Conservation (phyloP, 2,888 invertebrate species). For the Watsonalla binaria region DNA sequence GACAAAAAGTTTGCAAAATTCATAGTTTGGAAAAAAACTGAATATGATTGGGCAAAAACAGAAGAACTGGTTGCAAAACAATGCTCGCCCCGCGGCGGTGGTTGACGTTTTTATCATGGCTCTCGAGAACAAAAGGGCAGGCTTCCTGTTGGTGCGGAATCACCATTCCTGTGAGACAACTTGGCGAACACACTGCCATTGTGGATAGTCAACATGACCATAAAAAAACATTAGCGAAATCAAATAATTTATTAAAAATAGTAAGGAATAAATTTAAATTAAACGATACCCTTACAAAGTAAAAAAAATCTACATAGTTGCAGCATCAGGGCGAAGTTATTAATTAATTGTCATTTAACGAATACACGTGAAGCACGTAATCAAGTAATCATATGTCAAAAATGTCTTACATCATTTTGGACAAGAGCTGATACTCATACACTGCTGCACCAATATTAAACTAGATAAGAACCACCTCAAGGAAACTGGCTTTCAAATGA, state of each 20-base stretch:
- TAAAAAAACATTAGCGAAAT: neutral
- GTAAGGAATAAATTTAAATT: no score
- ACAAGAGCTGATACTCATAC: no score
- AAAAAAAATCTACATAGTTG: no score
- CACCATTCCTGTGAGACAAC: slow-evolving; percentile 70
- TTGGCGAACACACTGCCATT: slow-evolving; percentile 34
- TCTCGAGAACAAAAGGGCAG: slow-evolving; percentile 71
- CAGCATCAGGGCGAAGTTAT: no score
- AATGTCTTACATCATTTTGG: no score
- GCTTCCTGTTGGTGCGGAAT: slow-evolving; percentile 75
- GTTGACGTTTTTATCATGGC: slow-evolving; percentile 78
- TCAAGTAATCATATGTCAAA: no score
- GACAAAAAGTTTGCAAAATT: neutral
- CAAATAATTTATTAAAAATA: neutral
- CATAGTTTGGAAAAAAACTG: neutral
- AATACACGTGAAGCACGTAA: no score
- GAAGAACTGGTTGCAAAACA: slow-evolving; percentile 66
- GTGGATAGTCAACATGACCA: neutral
- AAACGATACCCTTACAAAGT: neutral
- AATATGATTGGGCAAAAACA: slow-evolving; percentile 22
- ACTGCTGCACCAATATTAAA: no score
- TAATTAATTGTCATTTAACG: no score
- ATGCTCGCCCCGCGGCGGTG: slow-evolving; percentile 60
- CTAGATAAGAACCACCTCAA: no score
- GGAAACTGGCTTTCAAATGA: no score